Evolutionary conservation across 2,797 vertebrate species (phyloP).

Genomic region (Vireo griseus): DNA sequence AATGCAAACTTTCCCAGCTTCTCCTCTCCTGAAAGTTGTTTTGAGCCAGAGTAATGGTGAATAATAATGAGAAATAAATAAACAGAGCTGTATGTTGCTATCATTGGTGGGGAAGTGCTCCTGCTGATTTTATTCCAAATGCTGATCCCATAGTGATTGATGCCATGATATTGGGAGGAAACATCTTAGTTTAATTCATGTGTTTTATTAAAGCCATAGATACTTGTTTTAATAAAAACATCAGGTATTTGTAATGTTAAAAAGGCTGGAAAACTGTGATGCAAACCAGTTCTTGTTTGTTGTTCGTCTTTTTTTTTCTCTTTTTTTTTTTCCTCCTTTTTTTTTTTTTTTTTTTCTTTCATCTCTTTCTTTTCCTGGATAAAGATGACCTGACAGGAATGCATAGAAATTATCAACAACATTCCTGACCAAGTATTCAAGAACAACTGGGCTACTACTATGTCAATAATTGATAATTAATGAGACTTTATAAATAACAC

Average conservation of each 20-base stretch:
- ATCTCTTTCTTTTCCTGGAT: accelerated
- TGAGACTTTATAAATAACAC: background rate
- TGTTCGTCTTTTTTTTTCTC: accelerated
- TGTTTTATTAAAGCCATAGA: background rate
- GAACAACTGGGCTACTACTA: background rate
- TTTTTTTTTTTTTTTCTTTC: accelerated
- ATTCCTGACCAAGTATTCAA: background rate
- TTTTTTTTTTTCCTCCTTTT: background rate
- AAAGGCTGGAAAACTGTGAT: background rate
- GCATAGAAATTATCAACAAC: background rate
- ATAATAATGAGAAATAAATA: background rate
- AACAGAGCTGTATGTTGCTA: background rate
- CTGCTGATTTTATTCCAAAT: background rate
- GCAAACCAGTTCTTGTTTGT: background rate
- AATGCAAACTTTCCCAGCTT: background rate
- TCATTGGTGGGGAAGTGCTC: background rate
- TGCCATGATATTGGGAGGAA: background rate
- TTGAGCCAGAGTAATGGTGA: background rate
- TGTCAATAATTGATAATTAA: background rate
- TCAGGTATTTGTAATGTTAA: background rate
- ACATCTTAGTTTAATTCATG: background rate
- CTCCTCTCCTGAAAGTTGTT: background rate
- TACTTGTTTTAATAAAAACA: background rate
- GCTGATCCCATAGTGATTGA: background rate
- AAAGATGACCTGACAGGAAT: background rate